Percentiles rank a stretch among this genome's conserved stretches.
phyloP scores from a whole-genome alignment of 2,888 invertebrate genomes.

The Sepioteuthis lessoniana region DNA sequence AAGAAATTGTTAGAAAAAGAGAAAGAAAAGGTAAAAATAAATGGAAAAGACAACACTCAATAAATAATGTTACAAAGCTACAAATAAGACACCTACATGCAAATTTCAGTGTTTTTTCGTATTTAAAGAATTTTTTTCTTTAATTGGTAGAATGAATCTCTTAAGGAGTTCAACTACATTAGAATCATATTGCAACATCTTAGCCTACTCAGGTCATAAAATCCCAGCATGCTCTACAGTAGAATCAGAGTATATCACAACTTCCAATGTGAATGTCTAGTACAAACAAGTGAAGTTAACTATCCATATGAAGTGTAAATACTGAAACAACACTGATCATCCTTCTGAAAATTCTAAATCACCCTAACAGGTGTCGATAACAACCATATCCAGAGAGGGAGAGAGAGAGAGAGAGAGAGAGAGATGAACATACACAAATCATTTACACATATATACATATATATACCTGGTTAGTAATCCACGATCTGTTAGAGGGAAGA shows the following conservation, averaged over 20 bases:
- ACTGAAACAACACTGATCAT: not conserved
- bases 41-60: not conserved
- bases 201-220: not conserved
- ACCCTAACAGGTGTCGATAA: not conserved
- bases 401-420: not conserved
- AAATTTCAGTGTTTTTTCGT: not conserved
- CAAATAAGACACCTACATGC: not conserved
- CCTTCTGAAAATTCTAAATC: not conserved
- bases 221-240: not conserved
- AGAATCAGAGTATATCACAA: not conserved
- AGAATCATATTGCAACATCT: not conserved
- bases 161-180: not conserved
- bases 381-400: not conserved
- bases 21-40: not conserved
- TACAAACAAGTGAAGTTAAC: not conserved
- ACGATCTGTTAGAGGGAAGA: conserved; percentile 33
- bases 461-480: conserved; percentile 33
- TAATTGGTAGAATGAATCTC: not conserved
- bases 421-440: not conserved
- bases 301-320: not conserved
- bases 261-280: not conserved
- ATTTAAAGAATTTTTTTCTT: not conserved
- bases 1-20: not conserved
- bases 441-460: not conserved
- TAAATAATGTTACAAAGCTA: not conserved